Conservation (phyloP, 2,888 invertebrate species). For the Lasioglossum oenotherae region DNA sequence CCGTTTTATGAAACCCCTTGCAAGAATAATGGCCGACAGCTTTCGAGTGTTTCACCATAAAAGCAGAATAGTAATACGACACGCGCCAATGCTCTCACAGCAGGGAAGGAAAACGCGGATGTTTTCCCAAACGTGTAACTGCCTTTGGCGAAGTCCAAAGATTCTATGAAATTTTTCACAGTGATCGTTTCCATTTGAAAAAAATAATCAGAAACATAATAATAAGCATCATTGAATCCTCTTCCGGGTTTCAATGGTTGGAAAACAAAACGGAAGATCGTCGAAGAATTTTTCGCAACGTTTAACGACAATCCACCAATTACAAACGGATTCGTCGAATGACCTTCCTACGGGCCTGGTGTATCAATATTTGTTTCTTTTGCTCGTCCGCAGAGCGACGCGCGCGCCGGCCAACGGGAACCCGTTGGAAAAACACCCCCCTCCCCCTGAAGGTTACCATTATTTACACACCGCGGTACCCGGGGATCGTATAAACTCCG, state of each 20-base stretch:
- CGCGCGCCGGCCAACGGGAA: background rate
- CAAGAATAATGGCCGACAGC: background rate
- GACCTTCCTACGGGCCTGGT: conserved; percentile 30
- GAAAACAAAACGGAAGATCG: too few species aligned
- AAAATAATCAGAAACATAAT: too few species aligned
- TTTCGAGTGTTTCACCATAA: conserved; percentile 8
- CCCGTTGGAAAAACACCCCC: conserved; percentile 23
- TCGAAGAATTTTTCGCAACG: too few species aligned
- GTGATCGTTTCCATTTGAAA: background rate
- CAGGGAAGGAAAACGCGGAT: background rate
- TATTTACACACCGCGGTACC: background rate
- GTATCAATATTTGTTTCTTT: conserved; percentile 49
- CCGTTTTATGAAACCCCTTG: background rate
- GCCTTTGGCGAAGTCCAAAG: background rate
- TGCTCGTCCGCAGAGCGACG: conserved; percentile 23
- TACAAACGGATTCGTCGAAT: conserved; percentile 47
- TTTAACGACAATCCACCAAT: conserved; percentile 21
- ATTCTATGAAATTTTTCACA: background rate
- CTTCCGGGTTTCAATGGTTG: too few species aligned
- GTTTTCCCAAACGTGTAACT: background rate
- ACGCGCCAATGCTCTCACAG: background rate
- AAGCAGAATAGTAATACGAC: conserved; percentile 14
- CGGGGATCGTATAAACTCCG: conserved; percentile 12
- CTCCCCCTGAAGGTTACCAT: conserved; percentile 11
- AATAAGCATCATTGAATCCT: too few species aligned